These are phyloP conservation scores for Lamellibrachia columna DNA, from an alignment of 2,888 invertebrate species.

Conservation along the genomic window DNA sequence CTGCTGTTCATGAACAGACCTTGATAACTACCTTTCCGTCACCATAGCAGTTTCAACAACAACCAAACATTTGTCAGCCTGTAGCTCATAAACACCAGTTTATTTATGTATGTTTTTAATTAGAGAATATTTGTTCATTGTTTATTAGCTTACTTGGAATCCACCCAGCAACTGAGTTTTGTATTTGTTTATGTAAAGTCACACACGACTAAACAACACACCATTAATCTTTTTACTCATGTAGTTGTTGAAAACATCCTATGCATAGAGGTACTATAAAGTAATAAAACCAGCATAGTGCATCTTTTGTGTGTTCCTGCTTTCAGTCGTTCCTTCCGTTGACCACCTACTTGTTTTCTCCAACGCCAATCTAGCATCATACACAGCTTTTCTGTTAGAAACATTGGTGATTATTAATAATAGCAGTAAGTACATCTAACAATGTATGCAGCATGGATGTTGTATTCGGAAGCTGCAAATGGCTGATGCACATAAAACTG, in stretches of 20 bases:
- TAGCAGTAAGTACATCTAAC: neutral
- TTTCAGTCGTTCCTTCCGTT: conserved; percentile 2
- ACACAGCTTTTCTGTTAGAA: neutral
- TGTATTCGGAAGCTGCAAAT: conserved; percentile 1
- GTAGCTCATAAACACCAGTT: neutral
- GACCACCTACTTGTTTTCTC: neutral
- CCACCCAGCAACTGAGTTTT: neutral
- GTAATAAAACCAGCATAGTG: neutral
- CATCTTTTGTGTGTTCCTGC: neutral
- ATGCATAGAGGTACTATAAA: neutral
- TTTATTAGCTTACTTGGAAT: neutral
- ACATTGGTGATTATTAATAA: neutral
- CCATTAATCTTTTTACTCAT: neutral
- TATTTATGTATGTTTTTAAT: neutral
- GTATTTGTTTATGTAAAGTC: neutral
- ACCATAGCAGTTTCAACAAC: neutral
- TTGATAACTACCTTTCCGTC: neutral
- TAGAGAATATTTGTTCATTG: neutral
- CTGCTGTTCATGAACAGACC: neutral
- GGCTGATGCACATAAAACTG: neutral
- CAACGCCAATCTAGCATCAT: neutral
- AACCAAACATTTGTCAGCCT: neutral
- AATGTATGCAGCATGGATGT: conserved; percentile 4
- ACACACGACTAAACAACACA: conserved; percentile 1
- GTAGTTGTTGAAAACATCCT: neutral